These are phyloP conservation scores for Oxystoma pomonae DNA, from an alignment of 2,888 invertebrate species.

Conservation along the genomic window DNA sequence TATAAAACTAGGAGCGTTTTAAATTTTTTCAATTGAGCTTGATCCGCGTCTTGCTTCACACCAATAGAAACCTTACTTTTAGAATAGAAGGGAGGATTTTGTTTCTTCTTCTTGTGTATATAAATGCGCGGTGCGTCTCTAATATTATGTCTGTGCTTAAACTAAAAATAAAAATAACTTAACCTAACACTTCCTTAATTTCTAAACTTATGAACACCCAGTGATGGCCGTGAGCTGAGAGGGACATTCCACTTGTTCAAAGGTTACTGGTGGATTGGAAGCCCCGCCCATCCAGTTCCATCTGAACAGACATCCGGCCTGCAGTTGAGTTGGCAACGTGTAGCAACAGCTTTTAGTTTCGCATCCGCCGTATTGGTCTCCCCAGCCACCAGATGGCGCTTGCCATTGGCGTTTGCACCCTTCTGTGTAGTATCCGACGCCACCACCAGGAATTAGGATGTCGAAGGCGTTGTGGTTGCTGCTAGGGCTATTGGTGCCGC, in stretches of 20 bases:
- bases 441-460: slow-evolving; percentile 29
- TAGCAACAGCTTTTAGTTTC: slow-evolving; percentile 23
- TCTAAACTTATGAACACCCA: slow-evolving; percentile 14
- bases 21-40: too few species aligned
- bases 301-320: slow-evolving; percentile 26
- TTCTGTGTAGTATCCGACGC: slow-evolving; percentile 23
- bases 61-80: too few species aligned
- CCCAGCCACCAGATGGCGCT: slow-evolving; percentile 25
- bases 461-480: slow-evolving; percentile 28
- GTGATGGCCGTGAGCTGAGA: slow-evolving; percentile 19
- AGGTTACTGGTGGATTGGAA: slow-evolving; percentile 21
- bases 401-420: slow-evolving; percentile 29
- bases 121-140: too few species aligned
- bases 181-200: too few species aligned
- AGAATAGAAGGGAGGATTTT: too few species aligned
- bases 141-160: too few species aligned
- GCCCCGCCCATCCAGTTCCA: slow-evolving; percentile 21
- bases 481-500: slow-evolving; percentile 20
- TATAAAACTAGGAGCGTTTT: too few species aligned
- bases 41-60: too few species aligned
- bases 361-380: slow-evolving; percentile 30
- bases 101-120: too few species aligned
- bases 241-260: slow-evolving; percentile 22
- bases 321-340: slow-evolving; percentile 21
- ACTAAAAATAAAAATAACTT: too few species aligned